Base-by-base conservation (phyloP, 2,797 vertebrate species). In the Chromobotia macracanthus region DNA sequence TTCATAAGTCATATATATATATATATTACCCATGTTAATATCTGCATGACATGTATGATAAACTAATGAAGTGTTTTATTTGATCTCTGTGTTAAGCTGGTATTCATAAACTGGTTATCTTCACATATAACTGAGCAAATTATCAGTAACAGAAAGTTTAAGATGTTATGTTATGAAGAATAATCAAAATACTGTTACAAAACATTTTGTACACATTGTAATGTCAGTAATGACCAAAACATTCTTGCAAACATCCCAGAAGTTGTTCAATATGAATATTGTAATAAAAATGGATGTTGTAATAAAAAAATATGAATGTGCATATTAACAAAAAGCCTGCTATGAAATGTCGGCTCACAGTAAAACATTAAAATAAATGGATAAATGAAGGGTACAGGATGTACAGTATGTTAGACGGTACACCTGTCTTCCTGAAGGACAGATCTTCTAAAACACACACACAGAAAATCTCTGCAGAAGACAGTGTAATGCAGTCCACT, bases 381-480 rank as follows among this genome's bases (percentile, higher is more conserved):
- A 73, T 51, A 18, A 48, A 60, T 19, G 61, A 75, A n/a, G 10
- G 13, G 16, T 65, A n/a, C 48, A 25, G 19, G 63, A 75, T 0
- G 5, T 75, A 55, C 3, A 65, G 9, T 41, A 8, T 56, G 19
- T 55, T 25, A 41, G 48, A n/a, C 44, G 21, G 25, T 44, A 44
- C 18, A 72, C 16, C 25, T 23, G 16, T 48, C 18, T 53, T 8
- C 28, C 66, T 53, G 56, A 46, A 60, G 23, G 41, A 25, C 4
- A 15, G 21, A 72, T 13, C 12, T 55, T 58, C 53, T 70, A 51
- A n/a, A n/a, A n/a, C n/a, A n/a, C n/a, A n/a, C n/a, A n/a, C n/a
- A n/a, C n/a, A n/a, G n/a, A 46, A 55, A 41, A 68, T 67, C 74
- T 56, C 55, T 44, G 61, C 63, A 28, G 67, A 75, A 15, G 74